Percentiles rank a stretch among this genome's conserved stretches.
These are phyloP conservation scores for Synanthedon andrenaeformis DNA, from an alignment of 2,888 invertebrate genomes.

Conservation along the genomic window DNA sequence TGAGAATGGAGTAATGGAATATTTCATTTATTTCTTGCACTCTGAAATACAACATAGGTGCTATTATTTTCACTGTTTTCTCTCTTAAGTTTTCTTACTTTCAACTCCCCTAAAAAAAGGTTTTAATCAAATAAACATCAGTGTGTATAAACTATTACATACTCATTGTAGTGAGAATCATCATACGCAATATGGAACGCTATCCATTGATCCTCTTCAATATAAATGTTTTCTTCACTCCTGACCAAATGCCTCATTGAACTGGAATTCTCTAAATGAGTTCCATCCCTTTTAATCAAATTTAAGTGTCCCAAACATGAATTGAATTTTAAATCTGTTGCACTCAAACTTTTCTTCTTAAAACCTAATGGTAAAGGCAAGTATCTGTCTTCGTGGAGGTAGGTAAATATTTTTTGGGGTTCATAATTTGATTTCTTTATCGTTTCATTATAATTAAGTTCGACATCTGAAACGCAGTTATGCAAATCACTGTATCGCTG, in stretches of 20 bases:
- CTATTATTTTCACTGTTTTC: no score
- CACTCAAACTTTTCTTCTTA: constrained; percentile 11
- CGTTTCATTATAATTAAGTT: constrained; percentile 42
- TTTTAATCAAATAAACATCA: not conserved
- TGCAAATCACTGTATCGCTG: constrained; percentile 70
- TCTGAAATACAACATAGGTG: no score
- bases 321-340: constrained; percentile 15
- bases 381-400: constrained; percentile 70
- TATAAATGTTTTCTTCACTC: constrained; percentile 32
- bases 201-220: constrained; percentile 31
- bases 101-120: not conserved
- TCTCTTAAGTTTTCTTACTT: not conserved
- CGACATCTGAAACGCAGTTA: constrained; percentile 73
- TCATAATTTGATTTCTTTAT: constrained; percentile 33
- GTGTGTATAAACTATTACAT: constrained; percentile 15
- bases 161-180: constrained; percentile 53
- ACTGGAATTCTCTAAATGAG: constrained; percentile 19
- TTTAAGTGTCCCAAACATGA: constrained; percentile 26
- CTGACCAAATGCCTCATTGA: constrained; percentile 38
- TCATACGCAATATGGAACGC: constrained; percentile 55
- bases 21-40: no score
- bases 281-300: constrained; percentile 21
- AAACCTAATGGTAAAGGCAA: constrained; percentile 34
- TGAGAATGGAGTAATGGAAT: no score
- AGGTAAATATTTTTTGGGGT: constrained; percentile 63